Base-by-base conservation (phyloP, 2,797 vertebrate species). In the Squalus acanthias region DNA sequence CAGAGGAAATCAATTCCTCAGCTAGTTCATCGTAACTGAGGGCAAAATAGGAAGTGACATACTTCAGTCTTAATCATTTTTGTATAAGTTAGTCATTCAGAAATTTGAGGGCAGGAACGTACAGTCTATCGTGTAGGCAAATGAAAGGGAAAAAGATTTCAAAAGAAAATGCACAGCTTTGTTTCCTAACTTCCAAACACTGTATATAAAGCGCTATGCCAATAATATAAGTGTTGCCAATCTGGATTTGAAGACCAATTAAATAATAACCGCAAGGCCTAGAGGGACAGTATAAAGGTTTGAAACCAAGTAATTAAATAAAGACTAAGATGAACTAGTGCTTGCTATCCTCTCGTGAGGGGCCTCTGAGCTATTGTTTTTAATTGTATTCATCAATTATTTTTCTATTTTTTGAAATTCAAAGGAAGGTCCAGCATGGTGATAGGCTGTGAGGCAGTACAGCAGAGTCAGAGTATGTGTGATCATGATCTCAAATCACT, bases 1-100 rank as follows among this genome's bases (percentile, higher is more conserved):
- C 50, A 76, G 29, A 46, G 70, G 70, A 95, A 95, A 95, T 95
- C 94, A 72, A 95, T 95, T 95, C 26, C 46, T 74, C 8, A 72
- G 29, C 70, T 95, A 53, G 94, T 76, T 95, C 94, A 29, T 1
- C 39, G 50, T n/a, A 57, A 53, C 94, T 95, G 69, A 57, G 69
- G 6, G 50, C 26, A 76, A 76, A 57, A 72, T 57, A 76, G 70
- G 39, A 72, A 76, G 53, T 74, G 29, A 29, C 50, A 76, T 57
- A 46, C 67, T 33, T 95, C 50, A 76, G 70, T 95, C 29, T 95
- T 95, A 95, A 95, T 95, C 17, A 4, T 60, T 95, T 95, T 74
- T 33, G 94, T 76, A 72, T 76, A 95, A 95, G 57, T 95, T 95
- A 60, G 70, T 74, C 29, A n/a, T 72, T 72, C 70, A 29, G 29